phyloP scores from a whole-genome alignment of 2,888 invertebrate species.

The Unio delphinus region DNA sequence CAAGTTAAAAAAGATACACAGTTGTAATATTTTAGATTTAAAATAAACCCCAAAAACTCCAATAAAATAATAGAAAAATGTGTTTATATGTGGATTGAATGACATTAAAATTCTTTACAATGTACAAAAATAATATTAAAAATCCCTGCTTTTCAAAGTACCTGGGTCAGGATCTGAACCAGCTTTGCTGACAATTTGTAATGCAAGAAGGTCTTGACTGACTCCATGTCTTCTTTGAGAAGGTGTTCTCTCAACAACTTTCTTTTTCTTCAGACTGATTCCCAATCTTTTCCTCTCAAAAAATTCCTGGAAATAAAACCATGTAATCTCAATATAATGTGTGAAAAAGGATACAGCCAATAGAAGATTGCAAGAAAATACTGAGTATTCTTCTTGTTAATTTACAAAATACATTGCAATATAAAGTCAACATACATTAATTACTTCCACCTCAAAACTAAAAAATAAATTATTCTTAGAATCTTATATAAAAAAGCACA shows the following conservation, averaged over 20 bases:
- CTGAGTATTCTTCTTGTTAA: too few species aligned
- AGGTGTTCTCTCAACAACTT: constrained; percentile 2
- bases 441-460: too few species aligned
- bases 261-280: constrained; percentile 1
- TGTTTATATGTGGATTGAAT: background rate
- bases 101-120: background rate
- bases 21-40: too few species aligned
- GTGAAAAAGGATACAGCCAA: too few species aligned
- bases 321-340: too few species aligned
- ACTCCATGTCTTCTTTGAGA: constrained; percentile 23
- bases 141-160: constrained; percentile 2
- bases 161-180: constrained; percentile 21
- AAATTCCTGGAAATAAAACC: constrained; percentile 42
- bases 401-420: too few species aligned
- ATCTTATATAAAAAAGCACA: too few species aligned
- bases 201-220: constrained; percentile 53
- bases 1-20: too few species aligned
- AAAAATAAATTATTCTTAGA: too few species aligned
- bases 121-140: background rate
- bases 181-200: constrained; percentile 45
- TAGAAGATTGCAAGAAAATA: too few species aligned
- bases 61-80: background rate
- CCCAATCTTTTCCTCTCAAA: constrained; percentile 51
- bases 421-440: too few species aligned
- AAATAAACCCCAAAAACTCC: background rate